These are phyloP conservation scores for Pterostichus madidus DNA, from an alignment of 2,888 invertebrate genomes.

Conservation along the genomic window DNA sequence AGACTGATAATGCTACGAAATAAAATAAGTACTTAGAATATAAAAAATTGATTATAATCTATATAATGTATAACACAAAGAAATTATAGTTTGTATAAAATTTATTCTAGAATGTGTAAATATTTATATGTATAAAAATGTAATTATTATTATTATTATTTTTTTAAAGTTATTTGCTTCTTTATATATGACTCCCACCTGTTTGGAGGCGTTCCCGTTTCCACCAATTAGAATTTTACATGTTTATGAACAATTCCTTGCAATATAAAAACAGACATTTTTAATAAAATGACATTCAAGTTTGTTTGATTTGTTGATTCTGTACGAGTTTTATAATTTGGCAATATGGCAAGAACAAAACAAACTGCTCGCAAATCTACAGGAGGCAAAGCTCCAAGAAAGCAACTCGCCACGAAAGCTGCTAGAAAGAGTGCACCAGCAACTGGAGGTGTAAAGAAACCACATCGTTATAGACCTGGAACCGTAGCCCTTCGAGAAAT, in stretches of 20 bases:
- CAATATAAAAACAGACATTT: conserved; percentile 3
- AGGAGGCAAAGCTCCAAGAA: conserved; percentile 86
- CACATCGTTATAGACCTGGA: conserved; percentile 85
- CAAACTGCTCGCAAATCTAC: conserved; percentile 85
- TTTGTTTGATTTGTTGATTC: conserved; percentile 11
- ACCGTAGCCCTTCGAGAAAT: conserved; percentile 85
- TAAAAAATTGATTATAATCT: no score
- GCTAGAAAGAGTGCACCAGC: conserved; percentile 86
- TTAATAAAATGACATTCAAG: neutral
- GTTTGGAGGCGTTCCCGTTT: conserved; percentile 11
- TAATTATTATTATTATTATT: conserved; percentile 17
- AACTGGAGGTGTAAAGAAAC: conserved; percentile 87
- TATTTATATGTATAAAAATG: neutral
- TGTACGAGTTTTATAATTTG: neutral
- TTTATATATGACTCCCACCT: conserved; percentile 2
- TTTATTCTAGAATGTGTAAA: no score
- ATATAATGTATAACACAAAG: no score
- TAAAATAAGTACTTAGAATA: no score
- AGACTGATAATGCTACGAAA: no score
- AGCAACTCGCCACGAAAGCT: conserved; percentile 85
- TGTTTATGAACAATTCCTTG: neutral
- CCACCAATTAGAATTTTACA: conserved; percentile 22
- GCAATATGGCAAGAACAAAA: conserved; percentile 52
- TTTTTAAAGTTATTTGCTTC: no score
- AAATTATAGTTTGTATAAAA: no score